These are phyloP conservation scores for Nicator chloris DNA, from an alignment of 2,113 vertebrate genomes.

Conservation along the genomic window DNA sequence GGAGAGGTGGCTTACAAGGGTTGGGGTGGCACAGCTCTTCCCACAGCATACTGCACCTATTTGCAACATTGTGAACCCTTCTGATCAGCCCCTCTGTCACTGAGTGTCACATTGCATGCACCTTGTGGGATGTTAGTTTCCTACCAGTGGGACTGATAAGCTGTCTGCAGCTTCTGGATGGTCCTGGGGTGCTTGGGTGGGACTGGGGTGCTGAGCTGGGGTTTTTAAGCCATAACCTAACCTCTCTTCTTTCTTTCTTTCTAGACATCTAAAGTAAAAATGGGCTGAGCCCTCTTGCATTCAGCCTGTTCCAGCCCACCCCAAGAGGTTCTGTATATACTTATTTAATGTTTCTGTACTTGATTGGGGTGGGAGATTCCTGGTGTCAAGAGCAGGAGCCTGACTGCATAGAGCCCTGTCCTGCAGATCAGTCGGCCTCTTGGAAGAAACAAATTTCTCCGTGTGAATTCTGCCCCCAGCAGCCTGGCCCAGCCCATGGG, in stretches of 20 bases:
- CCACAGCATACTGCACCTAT: not conserved
- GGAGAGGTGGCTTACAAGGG: not conserved
- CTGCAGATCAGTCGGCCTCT: not conserved
- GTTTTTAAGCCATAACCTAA: not conserved
- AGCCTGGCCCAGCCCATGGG: not conserved
- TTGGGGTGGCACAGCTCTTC: not conserved
- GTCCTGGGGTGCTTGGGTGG: not conserved
- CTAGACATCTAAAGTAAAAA: conserved; percentile 99
- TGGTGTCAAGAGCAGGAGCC: not conserved
- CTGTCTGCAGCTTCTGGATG: not conserved
- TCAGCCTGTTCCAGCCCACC: conserved; percentile 23
- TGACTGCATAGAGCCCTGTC: not conserved
- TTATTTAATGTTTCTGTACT: conserved; percentile 76
- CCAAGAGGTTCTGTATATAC: conserved; percentile 69
- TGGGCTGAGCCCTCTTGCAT: conserved; percentile 80
- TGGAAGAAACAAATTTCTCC: conserved; percentile 26
- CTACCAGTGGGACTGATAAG: not conserved
- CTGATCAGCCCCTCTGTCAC: not conserved
- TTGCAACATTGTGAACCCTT: not conserved
- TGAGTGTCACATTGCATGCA: fast-evolving
- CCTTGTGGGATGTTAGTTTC: not conserved
- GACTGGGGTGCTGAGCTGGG: not conserved
- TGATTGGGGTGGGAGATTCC: conserved; percentile 4
- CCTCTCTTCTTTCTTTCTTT: conserved; percentile 15
- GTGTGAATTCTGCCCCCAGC: conserved; percentile 43